Evolutionary conservation across 1,140 invertebrate genomes (phyloP).

Genomic region (Microplitis mediator): DNA sequence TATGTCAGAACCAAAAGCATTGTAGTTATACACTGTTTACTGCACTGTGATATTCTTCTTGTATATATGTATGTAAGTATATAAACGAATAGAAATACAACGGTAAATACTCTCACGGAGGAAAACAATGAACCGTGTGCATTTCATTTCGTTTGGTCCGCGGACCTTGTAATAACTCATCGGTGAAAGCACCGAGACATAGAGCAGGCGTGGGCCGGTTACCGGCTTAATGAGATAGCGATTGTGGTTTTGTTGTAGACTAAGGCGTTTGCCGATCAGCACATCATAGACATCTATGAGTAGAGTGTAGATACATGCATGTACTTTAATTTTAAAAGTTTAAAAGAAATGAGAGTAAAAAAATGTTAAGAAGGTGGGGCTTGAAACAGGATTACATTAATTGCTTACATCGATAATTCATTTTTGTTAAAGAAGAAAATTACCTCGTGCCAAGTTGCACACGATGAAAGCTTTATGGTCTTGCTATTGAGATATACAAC

Average conservation of each 20-base stretch:
- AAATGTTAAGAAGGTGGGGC: not conserved
- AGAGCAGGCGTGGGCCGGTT: constrained; percentile 18
- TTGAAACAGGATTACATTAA: constrained; percentile 12
- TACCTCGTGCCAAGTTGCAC: not conserved
- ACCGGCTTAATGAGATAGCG: constrained; percentile 25
- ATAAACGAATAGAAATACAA: constrained; percentile 22
- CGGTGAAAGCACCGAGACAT: constrained; percentile 26
- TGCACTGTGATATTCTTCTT: not conserved
- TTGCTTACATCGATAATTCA: constrained; percentile 15
- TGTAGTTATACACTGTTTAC: not conserved
- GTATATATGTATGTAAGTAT: not conserved
- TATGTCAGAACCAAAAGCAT: not conserved
- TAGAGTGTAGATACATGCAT: no score
- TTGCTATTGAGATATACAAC: constrained; percentile 11
- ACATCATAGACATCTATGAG: not conserved
- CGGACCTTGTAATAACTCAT: constrained; percentile 28
- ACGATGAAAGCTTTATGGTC: constrained; percentile 10
- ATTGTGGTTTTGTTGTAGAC: constrained; percentile 13
- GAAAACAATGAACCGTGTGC: constrained; percentile 24
- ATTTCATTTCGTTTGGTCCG: constrained; percentile 13
- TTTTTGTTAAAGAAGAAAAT: constrained; percentile 19
- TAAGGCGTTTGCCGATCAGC: constrained; percentile 7
- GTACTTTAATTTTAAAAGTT: no score
- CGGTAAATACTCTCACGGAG: constrained; percentile 22
- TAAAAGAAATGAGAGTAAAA: no score